phyloP scores from a whole-genome alignment of 2,113 vertebrate genomes.

The Himantopus leucocephalus region DNA sequence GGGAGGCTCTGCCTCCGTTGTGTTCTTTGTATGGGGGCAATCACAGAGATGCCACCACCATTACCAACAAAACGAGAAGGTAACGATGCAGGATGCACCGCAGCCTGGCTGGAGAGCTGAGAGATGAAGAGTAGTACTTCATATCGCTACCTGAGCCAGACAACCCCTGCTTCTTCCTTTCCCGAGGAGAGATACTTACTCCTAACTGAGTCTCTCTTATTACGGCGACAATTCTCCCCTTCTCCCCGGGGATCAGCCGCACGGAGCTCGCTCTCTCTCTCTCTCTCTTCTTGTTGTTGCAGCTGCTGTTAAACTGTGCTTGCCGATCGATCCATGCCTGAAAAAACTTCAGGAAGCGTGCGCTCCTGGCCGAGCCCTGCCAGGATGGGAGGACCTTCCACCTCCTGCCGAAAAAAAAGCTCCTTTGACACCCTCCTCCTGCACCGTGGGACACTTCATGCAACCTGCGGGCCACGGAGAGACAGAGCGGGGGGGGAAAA shows the following conservation, averaged over 20 bases:
- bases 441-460: fast-evolving
- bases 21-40: fast-evolving
- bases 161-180: neutral
- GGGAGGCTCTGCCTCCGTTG: neutral
- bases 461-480: neutral
- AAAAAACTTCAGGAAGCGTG: neutral
- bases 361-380: neutral
- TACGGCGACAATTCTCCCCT: neutral
- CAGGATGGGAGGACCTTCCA: neutral
- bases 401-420: neutral
- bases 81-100: neutral
- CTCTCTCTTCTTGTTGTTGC: neutral
- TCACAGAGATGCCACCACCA: neutral
- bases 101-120: neutral
- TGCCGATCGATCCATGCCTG: neutral
- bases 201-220: neutral
- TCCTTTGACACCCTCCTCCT: neutral
- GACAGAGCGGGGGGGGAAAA: fast-evolving
- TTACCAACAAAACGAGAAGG: fast-evolving
- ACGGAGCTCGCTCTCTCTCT: neutral
- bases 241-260: neutral
- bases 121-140: neutral
- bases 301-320: slow-evolving; percentile 30
- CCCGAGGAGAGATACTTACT: neutral
- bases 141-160: neutral